Evolutionary conservation across 2,113 vertebrate species (phyloP).

Genomic region (Burhinus oedicnemus): DNA sequence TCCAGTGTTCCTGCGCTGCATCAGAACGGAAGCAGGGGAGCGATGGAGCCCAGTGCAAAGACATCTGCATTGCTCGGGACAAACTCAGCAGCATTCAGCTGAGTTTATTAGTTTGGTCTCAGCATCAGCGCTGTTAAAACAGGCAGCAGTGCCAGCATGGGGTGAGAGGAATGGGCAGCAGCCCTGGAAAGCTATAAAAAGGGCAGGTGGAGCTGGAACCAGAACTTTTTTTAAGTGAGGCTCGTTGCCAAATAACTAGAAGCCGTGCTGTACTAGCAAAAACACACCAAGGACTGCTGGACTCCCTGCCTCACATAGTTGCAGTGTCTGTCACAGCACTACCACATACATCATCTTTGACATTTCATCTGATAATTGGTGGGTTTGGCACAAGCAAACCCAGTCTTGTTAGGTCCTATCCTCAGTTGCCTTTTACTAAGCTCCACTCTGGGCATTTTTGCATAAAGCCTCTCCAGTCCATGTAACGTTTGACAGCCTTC

Average conservation of each 20-base stretch:
- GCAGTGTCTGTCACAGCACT: slow-evolving; percentile 14
- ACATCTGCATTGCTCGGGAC: not conserved
- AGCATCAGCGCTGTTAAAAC: not conserved
- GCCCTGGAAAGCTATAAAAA: not conserved
- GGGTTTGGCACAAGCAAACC: not conserved
- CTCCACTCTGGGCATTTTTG: not conserved
- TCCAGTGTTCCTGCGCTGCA: not conserved
- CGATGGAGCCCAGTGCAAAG: not conserved
- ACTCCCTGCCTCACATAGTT: not conserved
- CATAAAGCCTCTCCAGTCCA: not conserved
- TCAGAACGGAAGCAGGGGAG: not conserved
- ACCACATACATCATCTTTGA: not conserved
- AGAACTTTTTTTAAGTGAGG: not conserved
- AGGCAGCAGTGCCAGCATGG: not conserved
- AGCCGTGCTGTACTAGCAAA: not conserved
- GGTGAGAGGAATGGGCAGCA: not conserved
- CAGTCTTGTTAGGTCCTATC: not conserved
- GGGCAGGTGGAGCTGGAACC: slow-evolving; percentile 29
- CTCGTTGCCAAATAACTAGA: slow-evolving; percentile 14
- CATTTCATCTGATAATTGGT: slow-evolving; percentile 28
- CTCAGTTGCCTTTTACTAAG: not conserved
- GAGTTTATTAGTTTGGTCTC: not conserved
- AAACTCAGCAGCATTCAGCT: not conserved
- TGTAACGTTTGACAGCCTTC: not conserved
- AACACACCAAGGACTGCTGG: not conserved